These are phyloP conservation scores for Coremacera marginata DNA, from an alignment of 2,888 invertebrate genomes.

Conservation along the genomic window DNA sequence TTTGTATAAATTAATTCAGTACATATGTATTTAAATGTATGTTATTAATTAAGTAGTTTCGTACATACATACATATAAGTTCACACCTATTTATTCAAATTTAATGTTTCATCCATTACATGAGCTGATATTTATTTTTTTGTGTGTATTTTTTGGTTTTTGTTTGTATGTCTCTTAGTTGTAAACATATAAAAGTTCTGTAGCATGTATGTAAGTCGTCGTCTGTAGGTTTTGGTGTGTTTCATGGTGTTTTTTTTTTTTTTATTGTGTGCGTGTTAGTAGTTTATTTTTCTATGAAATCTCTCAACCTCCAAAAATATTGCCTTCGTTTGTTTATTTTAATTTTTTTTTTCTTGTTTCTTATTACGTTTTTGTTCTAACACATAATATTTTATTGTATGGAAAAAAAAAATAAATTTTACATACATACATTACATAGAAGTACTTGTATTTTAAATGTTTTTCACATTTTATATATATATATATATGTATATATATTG, in stretches of 20 bases:
- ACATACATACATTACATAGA: constrained; percentile 15
- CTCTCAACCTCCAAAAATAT: constrained; percentile 61
- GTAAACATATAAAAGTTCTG: constrained; percentile 1
- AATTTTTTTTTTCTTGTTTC: constrained; percentile 40
- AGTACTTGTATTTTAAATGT: constrained; percentile 44
- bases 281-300: constrained; percentile 44
- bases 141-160: no score
- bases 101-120: no score
- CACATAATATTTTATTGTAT: constrained; percentile 44
- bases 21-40: neutral
- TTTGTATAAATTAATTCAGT: neutral
- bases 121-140: no score
- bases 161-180: neutral
- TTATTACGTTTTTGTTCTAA: constrained; percentile 44
- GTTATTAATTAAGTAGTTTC: no score
- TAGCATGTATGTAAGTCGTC: neutral
- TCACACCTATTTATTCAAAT: no score
- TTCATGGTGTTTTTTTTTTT: neutral
- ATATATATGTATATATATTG: constrained; percentile 6
- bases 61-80: no score
- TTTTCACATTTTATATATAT: constrained; percentile 33
- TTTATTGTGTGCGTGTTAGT: constrained; percentile 20
- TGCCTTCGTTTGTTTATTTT: constrained; percentile 55
- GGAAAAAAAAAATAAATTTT: constrained; percentile 42
- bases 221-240: neutral